Evolutionary conservation across 2,888 invertebrate genomes (phyloP).

Genomic region (Chirona hameri): DNA sequence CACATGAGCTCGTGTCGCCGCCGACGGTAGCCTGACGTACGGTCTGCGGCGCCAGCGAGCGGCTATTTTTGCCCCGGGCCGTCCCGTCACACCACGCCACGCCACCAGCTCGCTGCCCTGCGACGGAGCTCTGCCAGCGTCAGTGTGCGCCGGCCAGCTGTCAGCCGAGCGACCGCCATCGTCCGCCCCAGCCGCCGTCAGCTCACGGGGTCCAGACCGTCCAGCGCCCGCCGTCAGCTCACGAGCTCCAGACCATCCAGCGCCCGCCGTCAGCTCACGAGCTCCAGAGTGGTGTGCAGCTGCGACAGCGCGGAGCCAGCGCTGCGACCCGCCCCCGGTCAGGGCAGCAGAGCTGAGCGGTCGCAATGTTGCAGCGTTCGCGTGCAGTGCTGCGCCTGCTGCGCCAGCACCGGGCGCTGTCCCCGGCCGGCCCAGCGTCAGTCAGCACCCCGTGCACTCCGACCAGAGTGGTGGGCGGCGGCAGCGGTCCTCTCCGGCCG

Average conservation of each 20-base stretch:
- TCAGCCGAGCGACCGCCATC: not conserved
- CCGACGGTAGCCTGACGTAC: not conserved
- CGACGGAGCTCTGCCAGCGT: not conserved
- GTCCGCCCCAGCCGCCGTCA: not conserved
- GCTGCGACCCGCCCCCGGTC: too few species aligned
- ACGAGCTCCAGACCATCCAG: not conserved
- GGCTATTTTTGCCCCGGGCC: not conserved
- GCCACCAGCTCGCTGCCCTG: not conserved
- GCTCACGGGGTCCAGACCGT: too few species aligned
- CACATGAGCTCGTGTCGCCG: not conserved
- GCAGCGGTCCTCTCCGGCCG: not conserved
- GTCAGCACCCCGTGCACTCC: not conserved
- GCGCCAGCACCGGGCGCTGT: slow-evolving; percentile 6
- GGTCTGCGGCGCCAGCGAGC: not conserved
- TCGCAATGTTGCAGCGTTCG: not conserved
- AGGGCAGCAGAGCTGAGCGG: too few species aligned
- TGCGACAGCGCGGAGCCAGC: too few species aligned
- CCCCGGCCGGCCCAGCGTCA: not conserved
- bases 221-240: not conserved
- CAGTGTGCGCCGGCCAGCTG: not conserved
- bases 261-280: not conserved
- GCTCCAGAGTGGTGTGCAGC: not conserved
- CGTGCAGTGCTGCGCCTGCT: not conserved
- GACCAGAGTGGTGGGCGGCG: not conserved
- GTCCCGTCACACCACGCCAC: not conserved